Percentiles rank a stretch among this genome's conserved stretches.
These are phyloP conservation scores for Branchipolynoe longqiensis DNA, from an alignment of 2,888 invertebrate species.

Conservation along the genomic window DNA sequence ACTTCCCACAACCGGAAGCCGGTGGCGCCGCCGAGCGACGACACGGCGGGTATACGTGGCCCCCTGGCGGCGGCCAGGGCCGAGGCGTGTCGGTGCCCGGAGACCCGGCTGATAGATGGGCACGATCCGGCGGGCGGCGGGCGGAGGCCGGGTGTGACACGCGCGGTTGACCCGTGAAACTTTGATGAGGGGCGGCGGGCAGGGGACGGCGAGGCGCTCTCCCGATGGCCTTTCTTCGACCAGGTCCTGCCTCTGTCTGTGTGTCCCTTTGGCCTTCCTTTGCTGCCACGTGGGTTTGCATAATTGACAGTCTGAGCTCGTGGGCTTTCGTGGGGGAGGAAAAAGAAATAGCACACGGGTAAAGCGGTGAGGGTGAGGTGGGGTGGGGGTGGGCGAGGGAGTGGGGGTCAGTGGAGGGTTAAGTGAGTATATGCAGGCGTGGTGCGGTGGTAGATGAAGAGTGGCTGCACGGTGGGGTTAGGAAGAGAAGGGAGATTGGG, in stretches of 20 bases:
- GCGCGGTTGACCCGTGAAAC: constrained; percentile 13
- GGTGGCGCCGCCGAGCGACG: constrained; percentile 34
- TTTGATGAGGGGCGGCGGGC: constrained; percentile 38
- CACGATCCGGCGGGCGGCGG: background rate
- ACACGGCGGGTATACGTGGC: background rate
- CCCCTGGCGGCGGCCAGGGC: constrained; percentile 9
- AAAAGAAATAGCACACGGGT: too few species aligned
- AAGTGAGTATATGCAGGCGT: too few species aligned
- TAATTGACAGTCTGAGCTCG: constrained; percentile 43
- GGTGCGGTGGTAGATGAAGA: too few species aligned
- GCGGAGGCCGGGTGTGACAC: constrained; percentile 7
- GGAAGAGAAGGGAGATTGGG: too few species aligned
- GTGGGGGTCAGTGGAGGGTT: too few species aligned
- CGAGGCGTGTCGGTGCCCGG: background rate
- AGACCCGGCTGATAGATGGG: background rate
- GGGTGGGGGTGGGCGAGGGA: too few species aligned
- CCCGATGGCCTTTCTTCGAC: constrained; percentile 32
- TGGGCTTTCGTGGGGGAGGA: background rate
- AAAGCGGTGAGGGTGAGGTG: too few species aligned
- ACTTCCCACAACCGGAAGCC: constrained; percentile 15
- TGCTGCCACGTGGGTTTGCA: background rate
- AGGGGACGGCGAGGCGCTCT: background rate
- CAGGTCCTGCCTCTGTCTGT: background rate
- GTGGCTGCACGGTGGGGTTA: too few species aligned
- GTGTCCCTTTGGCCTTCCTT: background rate